A percentile compares a stretch with the other conserved stretches of the same genome.
These are phyloP conservation scores for Dasypolia templi DNA, from an alignment of 2,888 invertebrate genomes.

Conservation along the genomic window DNA sequence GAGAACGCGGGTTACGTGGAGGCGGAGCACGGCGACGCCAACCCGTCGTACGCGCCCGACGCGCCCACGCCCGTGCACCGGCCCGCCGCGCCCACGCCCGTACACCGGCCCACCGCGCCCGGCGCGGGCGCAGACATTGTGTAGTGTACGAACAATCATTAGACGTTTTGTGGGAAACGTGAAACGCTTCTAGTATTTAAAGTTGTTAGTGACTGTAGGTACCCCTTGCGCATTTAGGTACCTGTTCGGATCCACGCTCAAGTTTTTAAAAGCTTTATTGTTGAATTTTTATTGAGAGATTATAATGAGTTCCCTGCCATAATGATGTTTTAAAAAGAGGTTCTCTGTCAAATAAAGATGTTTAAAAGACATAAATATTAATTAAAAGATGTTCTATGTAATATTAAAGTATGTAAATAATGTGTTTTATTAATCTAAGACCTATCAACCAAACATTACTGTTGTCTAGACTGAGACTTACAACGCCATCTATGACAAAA, in stretches of 20 bases:
- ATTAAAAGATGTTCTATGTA: constrained; percentile 85
- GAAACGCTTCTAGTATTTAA: constrained; percentile 89
- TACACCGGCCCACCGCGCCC: constrained; percentile 79
- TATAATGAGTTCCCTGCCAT: constrained; percentile 87
- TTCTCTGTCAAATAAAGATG: constrained; percentile 82
- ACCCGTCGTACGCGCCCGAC: constrained; percentile 88
- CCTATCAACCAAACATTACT: not conserved
- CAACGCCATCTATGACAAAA: constrained; percentile 59
- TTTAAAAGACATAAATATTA: constrained; percentile 81
- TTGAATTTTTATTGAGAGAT: constrained; percentile 87
- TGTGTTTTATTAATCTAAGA: constrained; percentile 43
- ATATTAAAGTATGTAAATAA: constrained; percentile 76
- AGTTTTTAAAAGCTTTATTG: constrained; percentile 89
- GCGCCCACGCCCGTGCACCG: constrained; percentile 86
- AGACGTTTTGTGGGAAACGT: constrained; percentile 88
- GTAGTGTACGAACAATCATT: constrained; percentile 78
- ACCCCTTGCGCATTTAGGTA: constrained; percentile 85
- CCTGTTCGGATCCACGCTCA: constrained; percentile 88
- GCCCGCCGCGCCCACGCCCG: constrained; percentile 80
- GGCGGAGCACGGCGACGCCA: constrained; percentile 82
- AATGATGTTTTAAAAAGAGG: constrained; percentile 80
- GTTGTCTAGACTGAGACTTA: constrained; percentile 13
- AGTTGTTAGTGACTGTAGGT: constrained; percentile 87
- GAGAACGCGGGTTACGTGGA: constrained; percentile 88
- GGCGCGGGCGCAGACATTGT: constrained; percentile 76